These are phyloP conservation scores for Drosophila mettleri DNA, from an alignment of 2,888 invertebrate genomes.

Conservation along the genomic window DNA sequence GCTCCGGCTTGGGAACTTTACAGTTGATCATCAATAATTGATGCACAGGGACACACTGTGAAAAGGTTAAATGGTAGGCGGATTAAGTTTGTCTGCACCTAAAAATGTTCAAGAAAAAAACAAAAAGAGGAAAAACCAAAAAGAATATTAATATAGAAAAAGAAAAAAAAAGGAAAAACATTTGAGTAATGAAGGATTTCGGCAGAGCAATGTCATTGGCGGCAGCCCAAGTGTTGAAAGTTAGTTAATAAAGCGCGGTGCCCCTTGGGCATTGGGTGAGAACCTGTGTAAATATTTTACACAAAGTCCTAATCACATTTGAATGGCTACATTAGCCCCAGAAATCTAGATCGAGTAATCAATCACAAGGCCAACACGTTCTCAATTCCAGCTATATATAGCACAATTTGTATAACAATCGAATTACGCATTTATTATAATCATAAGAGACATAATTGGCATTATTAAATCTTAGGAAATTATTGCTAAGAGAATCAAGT, in stretches of 20 bases:
- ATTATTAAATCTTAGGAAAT: not conserved
- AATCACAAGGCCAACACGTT: conserved; percentile 34
- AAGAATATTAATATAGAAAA: not conserved
- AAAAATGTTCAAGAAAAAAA: not conserved
- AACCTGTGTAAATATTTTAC: conserved; percentile 64
- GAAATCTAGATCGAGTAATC: conserved; percentile 35
- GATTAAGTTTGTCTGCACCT: conserved; percentile 44
- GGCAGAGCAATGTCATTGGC: no score
- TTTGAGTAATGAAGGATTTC: conserved; percentile 17
- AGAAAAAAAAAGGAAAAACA: conserved; percentile 2
- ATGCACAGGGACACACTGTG: conserved; percentile 31
- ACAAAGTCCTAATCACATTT: conserved; percentile 59
- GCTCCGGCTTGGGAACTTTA: conserved; percentile 62
- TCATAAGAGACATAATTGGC: not conserved
- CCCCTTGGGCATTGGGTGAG: conserved; percentile 19
- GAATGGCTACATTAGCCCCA: conserved; percentile 57
- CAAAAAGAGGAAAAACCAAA: not conserved
- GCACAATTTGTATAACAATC: conserved; percentile 14
- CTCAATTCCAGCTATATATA: conserved; percentile 19
- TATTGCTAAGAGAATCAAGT: no score
- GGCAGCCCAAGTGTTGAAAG: conserved; percentile 25
- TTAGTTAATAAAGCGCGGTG: conserved; percentile 5
- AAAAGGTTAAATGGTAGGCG: conserved; percentile 24
- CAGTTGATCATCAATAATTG: conserved; percentile 70
- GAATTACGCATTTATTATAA: conserved; percentile 13